These are phyloP conservation scores for Stichodactyla helianthus DNA, from an alignment of 64 coral and sea anemone species.

Conservation along the genomic window DNA sequence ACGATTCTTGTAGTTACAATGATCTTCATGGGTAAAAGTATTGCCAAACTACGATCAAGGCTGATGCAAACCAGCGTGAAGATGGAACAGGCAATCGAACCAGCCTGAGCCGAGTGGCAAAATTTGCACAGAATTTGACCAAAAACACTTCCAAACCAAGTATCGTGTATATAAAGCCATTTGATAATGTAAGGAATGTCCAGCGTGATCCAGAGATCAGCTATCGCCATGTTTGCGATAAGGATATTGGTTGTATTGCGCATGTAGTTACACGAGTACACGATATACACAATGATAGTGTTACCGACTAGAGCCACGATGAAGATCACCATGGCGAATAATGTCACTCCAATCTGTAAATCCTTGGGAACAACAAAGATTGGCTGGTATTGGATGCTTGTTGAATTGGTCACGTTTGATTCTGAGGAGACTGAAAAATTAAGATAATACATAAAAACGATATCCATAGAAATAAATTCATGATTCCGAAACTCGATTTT, in stretches of 20 bases:
- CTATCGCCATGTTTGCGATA: slow-evolving; percentile 65
- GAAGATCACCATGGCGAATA: slow-evolving; percentile 30
- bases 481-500: no score
- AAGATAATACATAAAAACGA: background rate
- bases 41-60: slow-evolving; percentile 51
- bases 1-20: slow-evolving; percentile 43
- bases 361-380: background rate
- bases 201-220: slow-evolving; percentile 52
- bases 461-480: no score
- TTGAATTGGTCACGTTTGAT: background rate
- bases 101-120: slow-evolving; percentile 45
- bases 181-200: slow-evolving; percentile 67
- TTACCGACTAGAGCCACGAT: slow-evolving; percentile 32
- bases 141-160: slow-evolving; percentile 53
- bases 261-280: slow-evolving; percentile 59
- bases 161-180: slow-evolving; percentile 23
- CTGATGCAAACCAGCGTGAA: slow-evolving; percentile 59
- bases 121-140: slow-evolving; percentile 43
- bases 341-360: slow-evolving; percentile 39
- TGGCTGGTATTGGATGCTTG: background rate
- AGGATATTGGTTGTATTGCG: slow-evolving; percentile 60
- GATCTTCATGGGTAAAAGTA: slow-evolving; percentile 54
- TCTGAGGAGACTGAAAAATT: background rate
- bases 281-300: slow-evolving; percentile 36
- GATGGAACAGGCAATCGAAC: slow-evolving; percentile 29